Percentiles rank a stretch among this genome's conserved stretches.
Conservation (phyloP, 2,113 vertebrate genomes). For the Climacteris rufus region DNA sequence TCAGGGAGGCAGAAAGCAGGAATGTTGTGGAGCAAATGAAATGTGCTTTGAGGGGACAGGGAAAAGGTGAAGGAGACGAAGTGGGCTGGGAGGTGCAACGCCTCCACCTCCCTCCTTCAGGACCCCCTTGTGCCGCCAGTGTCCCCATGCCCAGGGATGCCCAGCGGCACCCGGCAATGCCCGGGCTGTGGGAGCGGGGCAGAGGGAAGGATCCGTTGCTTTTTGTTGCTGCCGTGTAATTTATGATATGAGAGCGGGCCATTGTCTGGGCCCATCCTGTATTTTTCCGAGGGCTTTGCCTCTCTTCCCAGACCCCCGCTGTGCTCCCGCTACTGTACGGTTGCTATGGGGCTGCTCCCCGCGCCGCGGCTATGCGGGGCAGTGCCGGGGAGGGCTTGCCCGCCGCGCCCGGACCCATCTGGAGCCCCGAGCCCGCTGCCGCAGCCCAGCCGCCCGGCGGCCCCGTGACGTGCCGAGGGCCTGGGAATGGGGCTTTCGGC, state of each 20-base stretch:
- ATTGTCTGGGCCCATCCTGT: slow-evolving; percentile 59
- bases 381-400: slow-evolving; percentile 36
- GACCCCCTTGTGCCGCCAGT: accelerated
- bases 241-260: slow-evolving; percentile 60
- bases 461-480: slow-evolving; percentile 57
- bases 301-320: slow-evolving; percentile 73
- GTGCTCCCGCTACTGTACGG: slow-evolving; percentile 60
- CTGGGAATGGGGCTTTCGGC: slow-evolving; percentile 60
- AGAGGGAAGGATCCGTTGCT: neutral
- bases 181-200: neutral
- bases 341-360: slow-evolving; percentile 71
- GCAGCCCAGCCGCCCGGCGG: slow-evolving; percentile 10
- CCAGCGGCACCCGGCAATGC: neutral
- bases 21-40: neutral
- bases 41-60: accelerated
- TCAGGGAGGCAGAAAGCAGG: neutral
- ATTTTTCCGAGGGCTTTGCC: slow-evolving; percentile 49
- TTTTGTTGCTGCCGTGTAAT: slow-evolving; percentile 53
- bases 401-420: slow-evolving; percentile 46
- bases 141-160: neutral
- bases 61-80: neutral
- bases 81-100: accelerated
- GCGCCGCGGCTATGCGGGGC: slow-evolving; percentile 27
- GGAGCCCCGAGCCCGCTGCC: slow-evolving; percentile 36
- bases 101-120: neutral